A percentile compares a stretch with the other conserved stretches of the same genome.
Conservation (phyloP, 2,113 vertebrate genomes). For the Chamaea fasciata region DNA sequence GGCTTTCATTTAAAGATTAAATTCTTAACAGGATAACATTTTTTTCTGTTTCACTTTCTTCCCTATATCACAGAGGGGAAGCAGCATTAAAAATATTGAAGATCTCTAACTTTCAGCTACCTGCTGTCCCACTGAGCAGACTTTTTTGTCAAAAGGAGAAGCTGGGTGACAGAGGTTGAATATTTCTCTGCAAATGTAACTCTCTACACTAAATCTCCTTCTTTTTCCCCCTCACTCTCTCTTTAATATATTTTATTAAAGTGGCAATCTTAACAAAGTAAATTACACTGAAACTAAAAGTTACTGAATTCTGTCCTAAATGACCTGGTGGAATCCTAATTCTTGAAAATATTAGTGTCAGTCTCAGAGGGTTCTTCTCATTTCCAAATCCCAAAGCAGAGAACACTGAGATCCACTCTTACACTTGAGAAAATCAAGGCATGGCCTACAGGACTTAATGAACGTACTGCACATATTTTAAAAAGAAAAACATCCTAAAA, state of each 20-base stretch:
- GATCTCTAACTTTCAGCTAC: neutral
- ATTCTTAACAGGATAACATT: neutral
- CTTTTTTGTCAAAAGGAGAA: neutral
- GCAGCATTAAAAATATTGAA: neutral
- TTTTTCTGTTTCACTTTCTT: neutral
- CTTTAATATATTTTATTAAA: neutral
- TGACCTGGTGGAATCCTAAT: neutral
- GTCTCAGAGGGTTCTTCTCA: neutral
- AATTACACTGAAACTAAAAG: neutral
- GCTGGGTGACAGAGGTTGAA: neutral
- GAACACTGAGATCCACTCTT: neutral
- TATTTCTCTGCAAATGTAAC: neutral
- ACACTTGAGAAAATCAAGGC: neutral
- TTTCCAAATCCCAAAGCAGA: neutral
- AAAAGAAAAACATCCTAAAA: neutral
- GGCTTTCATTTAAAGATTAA: neutral
- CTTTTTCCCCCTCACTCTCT: neutral
- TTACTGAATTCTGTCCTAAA: neutral
- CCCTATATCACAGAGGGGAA: neutral
- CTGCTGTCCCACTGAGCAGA: neutral
- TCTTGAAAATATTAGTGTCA: neutral
- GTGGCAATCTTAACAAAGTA: neutral
- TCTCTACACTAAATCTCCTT: neutral
- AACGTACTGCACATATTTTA: accelerated
- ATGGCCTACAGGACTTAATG: neutral